Base-by-base conservation (phyloP, 1,140 invertebrate species). In the Cotesia chilonis region DNA sequence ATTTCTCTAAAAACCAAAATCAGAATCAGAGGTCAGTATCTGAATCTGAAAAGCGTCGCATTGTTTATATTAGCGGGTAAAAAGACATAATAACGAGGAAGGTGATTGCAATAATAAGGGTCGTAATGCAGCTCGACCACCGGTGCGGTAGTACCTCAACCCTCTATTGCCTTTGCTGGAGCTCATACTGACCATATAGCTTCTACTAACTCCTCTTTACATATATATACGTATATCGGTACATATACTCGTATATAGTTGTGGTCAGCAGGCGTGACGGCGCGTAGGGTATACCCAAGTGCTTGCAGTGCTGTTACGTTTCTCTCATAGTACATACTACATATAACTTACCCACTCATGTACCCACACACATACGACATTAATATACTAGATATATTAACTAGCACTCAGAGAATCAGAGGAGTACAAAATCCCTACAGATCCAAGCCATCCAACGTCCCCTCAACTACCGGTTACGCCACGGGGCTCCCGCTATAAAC, bases 261-360 rank as follows among this genome's bases (percentile, higher is more conserved):
- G 83, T 81, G 84, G 84, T 84, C 83, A 84, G 83, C 83, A 82
- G 82, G 80, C 84, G 84, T 85, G 84, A 86, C 84, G 84, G 79
- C 80, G 78, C 76, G 79, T 81, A 84, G 82, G 81, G 82, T 70
- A 74, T 57, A 74, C 65, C 55, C 63, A 65, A 73, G 66, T 73
- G 74, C 71, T 74, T 73, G 71, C 59, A 68, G 6, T 74, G 68
- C 76, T 80, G 75, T 78, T 77, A 72, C 72, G 74, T 68, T 79
- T 79, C 79, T 81, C 79, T 78, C 79, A 81, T 73, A 12, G n/a
- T 28, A 28, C 28, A 28, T 65, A 35, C 41, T 47, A 47, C 41
- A 47, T 47, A 47, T 47, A 47, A 47, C 41, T 47, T 47, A 47
- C 41, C 28, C 28, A 28, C 28, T 28, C 28, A 28, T 28, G 28